Evolutionary conservation across 2,797 vertebrate genomes (phyloP).

Genomic region (Pelobates cultripes): DNA sequence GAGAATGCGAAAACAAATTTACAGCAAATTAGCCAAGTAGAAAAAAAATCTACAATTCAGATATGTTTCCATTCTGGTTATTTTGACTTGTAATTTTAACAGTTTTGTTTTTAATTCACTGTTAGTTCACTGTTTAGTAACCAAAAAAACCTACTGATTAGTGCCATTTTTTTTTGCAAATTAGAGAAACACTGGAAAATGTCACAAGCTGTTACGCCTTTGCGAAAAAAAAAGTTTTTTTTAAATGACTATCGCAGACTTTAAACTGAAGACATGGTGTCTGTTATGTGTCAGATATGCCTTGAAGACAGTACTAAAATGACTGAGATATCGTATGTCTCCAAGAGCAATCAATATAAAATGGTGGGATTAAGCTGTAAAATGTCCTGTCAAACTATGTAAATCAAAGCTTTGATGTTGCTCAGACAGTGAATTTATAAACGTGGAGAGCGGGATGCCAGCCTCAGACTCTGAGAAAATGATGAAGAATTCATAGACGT

Average conservation of each 20-base stretch:
- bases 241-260: no score
- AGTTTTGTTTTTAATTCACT: no score
- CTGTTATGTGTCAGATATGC: slow-evolving; percentile 28
- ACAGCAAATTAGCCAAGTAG: no score
- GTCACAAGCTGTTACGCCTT: slow-evolving; percentile 11
- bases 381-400: slow-evolving; percentile 41
- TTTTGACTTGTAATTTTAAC: no score
- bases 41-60: no score
- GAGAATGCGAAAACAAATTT: no score
- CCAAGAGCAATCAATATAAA: slow-evolving; percentile 28
- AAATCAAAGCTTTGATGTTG: slow-evolving; percentile 40
- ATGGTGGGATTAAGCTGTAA: slow-evolving; percentile 38
- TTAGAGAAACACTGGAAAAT: slow-evolving; percentile 10
- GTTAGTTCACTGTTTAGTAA: no score
- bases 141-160: no score
- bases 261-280: not conserved
- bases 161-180: slow-evolving; percentile 14
- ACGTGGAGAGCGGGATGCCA: slow-evolving; percentile 13
- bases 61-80: no score
- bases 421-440: slow-evolving; percentile 14
- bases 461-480: not conserved
- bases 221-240: not conserved
- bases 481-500: not conserved
- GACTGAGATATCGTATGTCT: slow-evolving; percentile 33
- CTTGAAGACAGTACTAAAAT: slow-evolving; percentile 29